Base-by-base conservation (phyloP, 2,888 invertebrate species). In the Drosophila anomalata region DNA sequence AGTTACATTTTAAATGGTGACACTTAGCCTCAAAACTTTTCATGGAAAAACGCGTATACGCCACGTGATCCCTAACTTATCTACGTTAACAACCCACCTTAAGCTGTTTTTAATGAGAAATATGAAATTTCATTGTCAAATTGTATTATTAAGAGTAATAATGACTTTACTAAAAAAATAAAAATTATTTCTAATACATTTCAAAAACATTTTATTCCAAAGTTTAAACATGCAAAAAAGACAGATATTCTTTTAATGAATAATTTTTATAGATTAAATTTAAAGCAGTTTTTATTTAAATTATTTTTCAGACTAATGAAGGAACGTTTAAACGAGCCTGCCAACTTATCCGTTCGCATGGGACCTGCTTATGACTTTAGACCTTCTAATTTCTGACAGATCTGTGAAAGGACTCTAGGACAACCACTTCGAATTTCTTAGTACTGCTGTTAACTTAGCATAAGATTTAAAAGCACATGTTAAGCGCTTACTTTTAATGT, bases 361-460 rank as follows among this genome's bases (percentile, higher is more conserved):
- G 82, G 82, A 44, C 82, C 87, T 12, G 85, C 82, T 33, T 82
- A 33, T 39, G 85, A 82, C 2, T 81, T 73, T 14, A 76, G 54
- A 6, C 77, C 87, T 14, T 75, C 55, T 5, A 73, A 73, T 33
- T 54, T 12, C 24, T 72, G 46, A 73, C 0, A 14, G 6, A 33
- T 44, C 20, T 6, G 39, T 1, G 48, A 31, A 31, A 48, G 17
- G 29, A 31, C 12, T 7, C 20, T 8, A 3, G 26, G 36, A 46
- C 8, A 31, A 7, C 8, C n/a, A 17, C 9, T 31, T 48, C 33
- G 56, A 57, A 57, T 68, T 67, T 71, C 9, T 44, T 51, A 22
- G 29, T 24, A n/a, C 53, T 61, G 29, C n/a, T 41, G 36, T 39
- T 39, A 47, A 55, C n/a, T 22, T 53, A 44, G 11, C 20, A 46